A percentile compares a stretch with the other conserved stretches of the same genome.
Evolutionary conservation across 1,140 invertebrate species (phyloP).

Genomic region (Drusus annulatus): DNA sequence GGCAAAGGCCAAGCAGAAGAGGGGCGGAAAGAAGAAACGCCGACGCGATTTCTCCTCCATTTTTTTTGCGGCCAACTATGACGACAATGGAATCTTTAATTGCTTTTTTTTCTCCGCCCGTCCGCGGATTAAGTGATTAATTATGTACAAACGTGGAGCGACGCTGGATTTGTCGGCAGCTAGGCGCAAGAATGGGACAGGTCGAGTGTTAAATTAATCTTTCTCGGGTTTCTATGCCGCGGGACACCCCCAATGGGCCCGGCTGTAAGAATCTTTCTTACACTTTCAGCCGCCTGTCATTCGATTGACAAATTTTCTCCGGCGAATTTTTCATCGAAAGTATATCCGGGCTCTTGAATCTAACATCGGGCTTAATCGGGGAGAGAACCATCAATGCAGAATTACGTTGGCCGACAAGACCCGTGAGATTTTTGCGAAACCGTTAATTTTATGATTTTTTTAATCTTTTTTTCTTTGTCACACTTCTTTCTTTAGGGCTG

Average conservation of each 20-base stretch:
- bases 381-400: too few species aligned
- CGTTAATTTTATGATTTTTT: too few species aligned
- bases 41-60: constrained; percentile 26
- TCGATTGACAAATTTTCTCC: constrained; percentile 25
- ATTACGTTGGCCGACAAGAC: too few species aligned
- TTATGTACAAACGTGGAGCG: constrained; percentile 57
- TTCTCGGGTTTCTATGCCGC: constrained; percentile 48
- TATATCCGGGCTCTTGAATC: constrained; percentile 3
- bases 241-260: constrained; percentile 24
- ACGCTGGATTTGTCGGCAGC: constrained; percentile 49
- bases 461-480: too few species aligned
- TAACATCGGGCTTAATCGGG: neutral
- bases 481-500: too few species aligned
- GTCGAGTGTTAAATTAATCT: constrained; percentile 57
- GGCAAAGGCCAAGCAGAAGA: constrained; percentile 33
- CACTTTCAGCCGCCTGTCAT: constrained; percentile 38
- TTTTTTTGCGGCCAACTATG: constrained; percentile 54
- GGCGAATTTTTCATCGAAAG: constrained; percentile 10
- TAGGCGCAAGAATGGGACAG: constrained; percentile 47
- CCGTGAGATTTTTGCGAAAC: too few species aligned
- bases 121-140: constrained; percentile 59
- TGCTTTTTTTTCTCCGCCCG: constrained; percentile 56
- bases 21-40: neutral
- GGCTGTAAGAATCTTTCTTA: constrained; percentile 43
- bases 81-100: constrained; percentile 59